phyloP scores from a whole-genome alignment of 2,113 vertebrate species.

The Atlantisia rogersi region DNA sequence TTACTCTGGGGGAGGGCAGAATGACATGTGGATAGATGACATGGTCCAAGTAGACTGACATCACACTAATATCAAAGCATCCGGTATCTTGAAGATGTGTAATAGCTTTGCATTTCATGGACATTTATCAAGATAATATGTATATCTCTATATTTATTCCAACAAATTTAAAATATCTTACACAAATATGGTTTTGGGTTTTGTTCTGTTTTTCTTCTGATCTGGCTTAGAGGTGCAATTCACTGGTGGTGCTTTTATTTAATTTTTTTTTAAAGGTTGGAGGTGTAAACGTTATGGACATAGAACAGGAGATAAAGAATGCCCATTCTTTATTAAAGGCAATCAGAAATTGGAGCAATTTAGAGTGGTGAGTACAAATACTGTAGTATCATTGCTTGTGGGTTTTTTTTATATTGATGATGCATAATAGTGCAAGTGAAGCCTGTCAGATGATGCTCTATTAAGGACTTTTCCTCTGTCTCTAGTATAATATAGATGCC shows the following conservation, averaged over 20 bases:
- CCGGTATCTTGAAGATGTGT: neutral
- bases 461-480: slow-evolving; percentile 45
- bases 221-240: slow-evolving; percentile 33
- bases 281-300: slow-evolving; percentile 96
- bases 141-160: neutral
- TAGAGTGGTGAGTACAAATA: slow-evolving; percentile 89
- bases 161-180: neutral
- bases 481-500: slow-evolving; percentile 17
- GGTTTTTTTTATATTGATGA: neutral
- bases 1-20: neutral
- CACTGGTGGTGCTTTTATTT: slow-evolving; percentile 13
- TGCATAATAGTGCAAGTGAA: neutral
- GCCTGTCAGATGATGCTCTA: neutral
- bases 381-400: neutral
- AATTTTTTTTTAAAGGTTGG: slow-evolving; percentile 83
- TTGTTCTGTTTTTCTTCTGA: neutral
- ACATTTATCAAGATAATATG: neutral
- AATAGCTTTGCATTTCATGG: neutral
- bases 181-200: neutral
- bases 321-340: slow-evolving; percentile 97
- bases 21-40: neutral
- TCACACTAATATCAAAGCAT: neutral
- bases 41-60: neutral
- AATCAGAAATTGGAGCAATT: slow-evolving; percentile 98
- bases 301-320: slow-evolving; percentile 93